Evolutionary conservation across 1,140 invertebrate species (phyloP).

Genomic region (Drosophila grimshawi): DNA sequence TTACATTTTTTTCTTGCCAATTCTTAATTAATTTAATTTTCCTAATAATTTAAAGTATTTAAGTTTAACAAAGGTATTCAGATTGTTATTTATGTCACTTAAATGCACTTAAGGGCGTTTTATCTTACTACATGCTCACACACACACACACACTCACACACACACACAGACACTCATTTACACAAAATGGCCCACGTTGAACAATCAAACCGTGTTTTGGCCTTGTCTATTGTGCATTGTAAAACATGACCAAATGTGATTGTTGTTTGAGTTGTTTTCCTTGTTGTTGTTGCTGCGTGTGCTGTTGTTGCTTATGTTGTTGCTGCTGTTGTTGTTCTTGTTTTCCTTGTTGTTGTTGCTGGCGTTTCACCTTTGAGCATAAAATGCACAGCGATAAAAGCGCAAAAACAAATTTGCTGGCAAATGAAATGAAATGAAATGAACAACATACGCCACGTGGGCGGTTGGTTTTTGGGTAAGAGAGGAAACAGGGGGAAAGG

Average conservation of each 20-base stretch:
- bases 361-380: conserved; percentile 70
- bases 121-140: neutral
- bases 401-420: conserved; percentile 65
- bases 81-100: neutral
- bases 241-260: conserved; percentile 37
- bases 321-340: conserved; percentile 24
- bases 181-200: neutral
- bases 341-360: conserved; percentile 12
- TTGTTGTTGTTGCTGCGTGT: conserved; percentile 16
- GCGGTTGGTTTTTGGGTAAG: conserved; percentile 10
- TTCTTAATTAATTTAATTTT: too few relatives aligned
- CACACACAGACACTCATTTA: neutral
- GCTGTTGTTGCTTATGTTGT: conserved; percentile 14
- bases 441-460: conserved; percentile 48
- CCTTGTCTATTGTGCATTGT: conserved; percentile 23
- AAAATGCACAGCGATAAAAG: conserved; percentile 53
- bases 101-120: neutral
- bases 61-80: neutral
- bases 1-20: too few relatives aligned
- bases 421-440: conserved; percentile 58
- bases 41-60: too few relatives aligned
- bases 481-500: neutral
- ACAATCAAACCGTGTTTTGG: conserved; percentile 5
- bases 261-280: neutral
- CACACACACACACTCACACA: neutral